Conservation (phyloP, 2,797 vertebrate species). For the Xerus rutilus region DNA sequence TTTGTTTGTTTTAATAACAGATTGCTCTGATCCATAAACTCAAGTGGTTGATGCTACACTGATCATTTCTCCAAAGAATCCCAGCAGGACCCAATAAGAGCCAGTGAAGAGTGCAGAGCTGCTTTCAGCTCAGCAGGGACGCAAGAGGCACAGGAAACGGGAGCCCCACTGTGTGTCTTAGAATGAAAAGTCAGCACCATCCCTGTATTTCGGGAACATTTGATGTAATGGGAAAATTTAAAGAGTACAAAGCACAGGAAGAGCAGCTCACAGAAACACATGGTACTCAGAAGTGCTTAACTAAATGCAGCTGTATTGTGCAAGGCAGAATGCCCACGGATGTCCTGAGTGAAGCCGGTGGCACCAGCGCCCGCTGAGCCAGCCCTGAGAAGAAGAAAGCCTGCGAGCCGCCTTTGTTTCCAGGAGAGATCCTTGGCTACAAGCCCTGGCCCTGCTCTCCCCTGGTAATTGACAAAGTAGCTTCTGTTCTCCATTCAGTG, state of each 20-base stretch:
- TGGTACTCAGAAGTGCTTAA: background rate
- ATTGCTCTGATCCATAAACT: background rate
- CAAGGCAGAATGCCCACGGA: rapidly evolving
- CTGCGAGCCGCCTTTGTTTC: too few species aligned
- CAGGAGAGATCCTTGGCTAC: background rate
- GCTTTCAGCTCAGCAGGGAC: background rate
- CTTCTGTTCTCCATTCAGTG: background rate
- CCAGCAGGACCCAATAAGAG: rapidly evolving
- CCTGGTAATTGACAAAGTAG: too few species aligned
- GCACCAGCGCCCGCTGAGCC: rapidly evolving
- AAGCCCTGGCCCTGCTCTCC: background rate
- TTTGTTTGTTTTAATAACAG: background rate
- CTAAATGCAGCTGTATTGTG: rapidly evolving
- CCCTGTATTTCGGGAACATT: background rate
- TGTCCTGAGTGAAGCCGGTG: rapidly evolving
- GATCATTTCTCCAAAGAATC: background rate
- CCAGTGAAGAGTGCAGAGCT: rapidly evolving
- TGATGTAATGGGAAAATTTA: background rate
- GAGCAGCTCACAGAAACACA: background rate
- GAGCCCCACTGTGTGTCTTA: background rate
- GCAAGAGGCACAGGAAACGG: background rate
- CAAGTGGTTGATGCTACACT: background rate
- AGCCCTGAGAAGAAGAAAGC: background rate
- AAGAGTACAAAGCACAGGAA: background rate
- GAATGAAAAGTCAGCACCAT: background rate